Conservation (phyloP, 64 coral and sea anemone species). For the Cladopsammia gracilis region DNA sequence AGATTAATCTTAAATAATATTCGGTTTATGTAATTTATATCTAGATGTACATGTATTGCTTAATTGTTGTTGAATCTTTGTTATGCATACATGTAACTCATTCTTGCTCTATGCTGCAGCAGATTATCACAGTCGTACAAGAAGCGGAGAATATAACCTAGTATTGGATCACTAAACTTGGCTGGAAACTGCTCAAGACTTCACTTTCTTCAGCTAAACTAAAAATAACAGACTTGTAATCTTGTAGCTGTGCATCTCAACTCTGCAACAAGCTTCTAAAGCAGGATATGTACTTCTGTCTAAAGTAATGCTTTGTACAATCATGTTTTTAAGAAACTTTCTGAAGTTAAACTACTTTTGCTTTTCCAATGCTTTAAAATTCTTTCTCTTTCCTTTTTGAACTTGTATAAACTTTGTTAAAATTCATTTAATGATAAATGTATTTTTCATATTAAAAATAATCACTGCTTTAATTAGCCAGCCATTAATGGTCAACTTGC, state of each 20-base stretch:
- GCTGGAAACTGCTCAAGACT: constrained; percentile 35
- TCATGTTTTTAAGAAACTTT: background rate
- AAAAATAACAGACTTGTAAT: constrained; percentile 13
- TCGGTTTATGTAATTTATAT: background rate
- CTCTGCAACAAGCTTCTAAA: background rate
- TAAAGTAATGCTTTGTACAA: background rate
- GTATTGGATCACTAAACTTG: constrained; percentile 58
- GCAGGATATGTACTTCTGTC: no score
- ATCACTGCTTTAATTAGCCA: no score
- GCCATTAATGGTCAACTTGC: background rate
- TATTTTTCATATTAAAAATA: no score
- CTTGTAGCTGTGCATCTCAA: background rate
- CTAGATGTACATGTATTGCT: background rate
- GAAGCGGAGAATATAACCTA: constrained; percentile 50
- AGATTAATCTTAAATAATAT: background rate
- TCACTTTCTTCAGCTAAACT: constrained; percentile 19
- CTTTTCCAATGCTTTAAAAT: background rate
- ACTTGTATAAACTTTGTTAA: background rate
- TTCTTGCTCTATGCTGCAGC: constrained; percentile 53
- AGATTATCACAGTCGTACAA: constrained; percentile 48
- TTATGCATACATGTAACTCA: background rate
- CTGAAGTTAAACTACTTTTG: background rate
- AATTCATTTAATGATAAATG: background rate
- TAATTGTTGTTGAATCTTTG: background rate
- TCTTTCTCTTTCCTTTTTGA: no score